A percentile compares a stretch with the other conserved stretches of the same genome.
These are phyloP conservation scores for Thelohanellus kitauei DNA, from an alignment of 30 jellyfish, hydroid and myxozoan genomes.

Conservation along the genomic window DNA sequence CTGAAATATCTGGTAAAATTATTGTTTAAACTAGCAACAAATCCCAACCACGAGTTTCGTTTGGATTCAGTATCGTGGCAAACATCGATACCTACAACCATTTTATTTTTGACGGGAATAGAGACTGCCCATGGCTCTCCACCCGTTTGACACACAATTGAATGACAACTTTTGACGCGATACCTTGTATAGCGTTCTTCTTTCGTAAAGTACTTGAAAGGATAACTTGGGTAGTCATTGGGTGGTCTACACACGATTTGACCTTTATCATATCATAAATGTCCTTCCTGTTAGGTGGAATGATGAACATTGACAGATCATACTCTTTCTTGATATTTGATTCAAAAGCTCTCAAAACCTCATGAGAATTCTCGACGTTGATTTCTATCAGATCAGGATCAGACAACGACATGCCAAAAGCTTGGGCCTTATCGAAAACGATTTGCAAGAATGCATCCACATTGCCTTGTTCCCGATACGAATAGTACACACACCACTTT, in stretches of 20 bases:
- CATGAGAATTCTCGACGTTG: background rate
- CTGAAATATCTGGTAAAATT: constrained; percentile 13
- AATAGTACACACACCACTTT: constrained; percentile 19
- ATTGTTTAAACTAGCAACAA: constrained; percentile 42
- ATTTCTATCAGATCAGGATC: background rate
- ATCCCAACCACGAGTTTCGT: constrained; percentile 66
- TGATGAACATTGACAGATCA: background rate
- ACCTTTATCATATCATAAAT: constrained; percentile 71
- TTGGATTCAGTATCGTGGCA: constrained; percentile 67
- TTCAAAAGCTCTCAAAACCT: background rate
- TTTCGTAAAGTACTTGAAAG: constrained; percentile 47
- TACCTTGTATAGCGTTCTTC: constrained; percentile 56
- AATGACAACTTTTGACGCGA: constrained; percentile 69
- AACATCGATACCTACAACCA: constrained; percentile 88
- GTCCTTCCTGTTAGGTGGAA: constrained; percentile 47
- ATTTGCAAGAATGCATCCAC: constrained; percentile 43
- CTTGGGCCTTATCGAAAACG: no score
- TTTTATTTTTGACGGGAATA: constrained; percentile 35
- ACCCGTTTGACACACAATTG: constrained; percentile 80
- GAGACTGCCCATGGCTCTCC: constrained; percentile 85
- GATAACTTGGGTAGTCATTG: constrained; percentile 61
- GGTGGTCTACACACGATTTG: constrained; percentile 28
- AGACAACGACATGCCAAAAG: background rate
- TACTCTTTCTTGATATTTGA: no score
- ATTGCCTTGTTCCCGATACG: constrained; percentile 23